Conservation (phyloP, 2,797 vertebrate species). For the Urocyon cinereoargenteus region DNA sequence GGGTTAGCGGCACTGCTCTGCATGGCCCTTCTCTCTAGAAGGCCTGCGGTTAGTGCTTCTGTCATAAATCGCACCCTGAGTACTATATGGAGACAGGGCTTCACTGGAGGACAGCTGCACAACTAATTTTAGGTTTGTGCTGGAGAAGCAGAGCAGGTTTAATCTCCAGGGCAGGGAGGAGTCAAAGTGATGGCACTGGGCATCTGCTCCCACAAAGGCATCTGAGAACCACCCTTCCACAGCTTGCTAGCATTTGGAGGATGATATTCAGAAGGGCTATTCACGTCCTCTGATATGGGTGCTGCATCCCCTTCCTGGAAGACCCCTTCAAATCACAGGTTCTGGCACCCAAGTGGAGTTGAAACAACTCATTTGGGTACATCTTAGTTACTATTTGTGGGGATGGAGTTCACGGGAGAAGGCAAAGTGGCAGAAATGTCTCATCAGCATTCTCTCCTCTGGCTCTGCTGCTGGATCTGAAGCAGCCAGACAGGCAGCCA, state of each 20-base stretch:
- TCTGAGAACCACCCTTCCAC: not conserved
- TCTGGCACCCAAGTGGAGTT: not conserved
- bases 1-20: not conserved
- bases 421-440: not conserved
- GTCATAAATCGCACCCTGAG: conserved; percentile 78
- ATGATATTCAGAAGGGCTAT: not conserved
- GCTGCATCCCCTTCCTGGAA: not conserved
- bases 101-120: conserved; percentile 66
- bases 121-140: conserved; percentile 75
- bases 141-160: conserved; percentile 64
- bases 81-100: conserved; percentile 51
- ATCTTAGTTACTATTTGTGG: not conserved
- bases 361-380: not conserved
- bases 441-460: not conserved
- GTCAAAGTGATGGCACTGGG: conserved; percentile 51
- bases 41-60: not conserved
- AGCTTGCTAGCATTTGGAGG: not conserved
- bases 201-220: conserved; percentile 54
- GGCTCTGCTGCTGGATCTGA: not conserved
- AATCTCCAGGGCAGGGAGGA: conserved; percentile 66
- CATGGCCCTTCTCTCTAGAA: not conserved
- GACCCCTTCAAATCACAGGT: not conserved
- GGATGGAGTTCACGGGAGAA: not conserved
- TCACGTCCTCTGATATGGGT: not conserved
- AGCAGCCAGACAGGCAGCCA: not conserved